Conservation (phyloP, 2,113 vertebrate genomes). For the rat (Rattus norvegicus) region GRCr8 NC_086021.1:61504001-61504500, state of each 20-base stretch:
- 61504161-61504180: conserved; percentile 64
- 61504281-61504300: conserved; percentile 66
- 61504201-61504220: conserved; percentile 65
- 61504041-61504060: background rate
- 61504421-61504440: conserved; percentile 57
- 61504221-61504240: conserved; percentile 72
- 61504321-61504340: conserved; percentile 65
- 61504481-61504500: background rate
- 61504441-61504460: conserved; percentile 13
- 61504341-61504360: conserved; percentile 44
- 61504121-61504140: background rate
- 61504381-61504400: conserved; percentile 60
- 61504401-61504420: conserved; percentile 59
- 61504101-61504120: conserved; percentile 59
- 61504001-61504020: conserved; percentile 8
- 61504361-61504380: conserved; percentile 55
- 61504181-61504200: conserved; percentile 70
- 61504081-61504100: background rate
- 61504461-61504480: background rate
- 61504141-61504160: conserved; percentile 47
- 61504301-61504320: conserved; percentile 64
- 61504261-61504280: conserved; percentile 70
- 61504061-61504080: background rate
- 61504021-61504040: background rate
- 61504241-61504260: conserved; percentile 73